Evolutionary conservation across 2,113 vertebrate species (phyloP), one percentile per base, ranked within the genome.

Genomic region (Ochotona curzoniae): DNA sequence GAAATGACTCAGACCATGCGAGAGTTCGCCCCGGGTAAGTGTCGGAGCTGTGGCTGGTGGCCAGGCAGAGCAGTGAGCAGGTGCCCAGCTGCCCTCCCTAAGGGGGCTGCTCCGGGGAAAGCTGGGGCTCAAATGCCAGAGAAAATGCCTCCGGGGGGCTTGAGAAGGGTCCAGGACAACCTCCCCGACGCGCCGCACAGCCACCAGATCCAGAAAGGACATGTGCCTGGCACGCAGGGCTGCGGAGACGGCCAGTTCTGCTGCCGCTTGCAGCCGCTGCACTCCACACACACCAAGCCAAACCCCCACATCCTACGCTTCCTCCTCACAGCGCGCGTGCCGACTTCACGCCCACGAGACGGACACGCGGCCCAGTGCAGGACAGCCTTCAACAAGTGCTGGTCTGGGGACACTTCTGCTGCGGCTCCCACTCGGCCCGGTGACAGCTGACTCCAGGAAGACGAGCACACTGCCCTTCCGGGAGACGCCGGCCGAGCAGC

Each of bases 11-110:
- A 60, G 83, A 54, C 44, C 38, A 21, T 5, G 5, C 0, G 0
- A 35, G 9, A 51, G 61, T 49, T 79, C 8, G 17, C n/a, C 15
- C 32, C 35, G 15, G 20, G 38, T 32, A 18, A n/a, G 25, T 21
- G 10, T 12, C 18, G 20, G 67, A 32, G 44, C 23, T 30, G 47
- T 51, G 35, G 69, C 67, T 44, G 91, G 91, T 44, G 30, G 44
- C 20, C 21, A 18, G 73, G 57, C 26, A 20, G 2, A 2, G 28
- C 30, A 2, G 14, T 3, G 51, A 25, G 26, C 6, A 4, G 51
- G 32, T 67, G 30, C 49, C 15, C 0, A 0, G 15, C 17, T 0
- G 1, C 49, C 30, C 14, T 15, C 1, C 5, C 44, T 12, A 12
- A 21, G 10, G 49, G 20, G n/a, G 35, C 28, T 89, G 74, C 60